Conservation (phyloP, 2,797 vertebrate genomes). For the Phrynocephalus forsythii region DNA sequence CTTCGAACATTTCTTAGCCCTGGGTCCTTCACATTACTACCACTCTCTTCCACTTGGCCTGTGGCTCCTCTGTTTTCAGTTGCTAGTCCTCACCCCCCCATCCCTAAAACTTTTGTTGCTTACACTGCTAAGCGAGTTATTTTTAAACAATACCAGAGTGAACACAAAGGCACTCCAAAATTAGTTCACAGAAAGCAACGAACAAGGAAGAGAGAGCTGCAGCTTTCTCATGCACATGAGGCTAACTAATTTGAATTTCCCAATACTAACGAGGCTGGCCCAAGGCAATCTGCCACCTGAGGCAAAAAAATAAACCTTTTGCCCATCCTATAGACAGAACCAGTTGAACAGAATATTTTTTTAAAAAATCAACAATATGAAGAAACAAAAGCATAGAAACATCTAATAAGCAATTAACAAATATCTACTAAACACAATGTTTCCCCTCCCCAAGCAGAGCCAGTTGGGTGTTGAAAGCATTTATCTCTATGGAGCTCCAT, state of each 20-base stretch:
- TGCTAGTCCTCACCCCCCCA: background rate
- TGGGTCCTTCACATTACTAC: background rate
- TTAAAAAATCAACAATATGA: too few relatives aligned
- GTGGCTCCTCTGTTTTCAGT: background rate
- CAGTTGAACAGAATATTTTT: background rate
- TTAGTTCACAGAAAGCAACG: background rate
- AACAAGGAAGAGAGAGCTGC: too few relatives aligned
- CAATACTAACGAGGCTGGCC: background rate
- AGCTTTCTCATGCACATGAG: background rate
- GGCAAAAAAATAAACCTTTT: background rate
- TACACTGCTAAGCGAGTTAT: background rate
- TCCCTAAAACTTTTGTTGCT: background rate
- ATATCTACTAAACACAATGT: too few relatives aligned
- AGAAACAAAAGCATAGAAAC: too few relatives aligned
- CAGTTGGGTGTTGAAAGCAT: too few relatives aligned
- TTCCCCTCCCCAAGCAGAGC: too few relatives aligned
- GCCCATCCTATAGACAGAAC: background rate
- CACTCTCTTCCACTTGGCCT: background rate
- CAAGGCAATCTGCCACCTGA: background rate
- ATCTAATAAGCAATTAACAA: too few relatives aligned
- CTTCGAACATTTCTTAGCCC: background rate
- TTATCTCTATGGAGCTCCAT: too few relatives aligned
- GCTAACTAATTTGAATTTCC: background rate
- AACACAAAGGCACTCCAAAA: background rate
- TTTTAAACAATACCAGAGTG: background rate